Percentiles rank a stretch among this genome's conserved stretches.
phyloP scores from a whole-genome alignment of 2,888 invertebrate species.

The Clepsis dumicolana region DNA sequence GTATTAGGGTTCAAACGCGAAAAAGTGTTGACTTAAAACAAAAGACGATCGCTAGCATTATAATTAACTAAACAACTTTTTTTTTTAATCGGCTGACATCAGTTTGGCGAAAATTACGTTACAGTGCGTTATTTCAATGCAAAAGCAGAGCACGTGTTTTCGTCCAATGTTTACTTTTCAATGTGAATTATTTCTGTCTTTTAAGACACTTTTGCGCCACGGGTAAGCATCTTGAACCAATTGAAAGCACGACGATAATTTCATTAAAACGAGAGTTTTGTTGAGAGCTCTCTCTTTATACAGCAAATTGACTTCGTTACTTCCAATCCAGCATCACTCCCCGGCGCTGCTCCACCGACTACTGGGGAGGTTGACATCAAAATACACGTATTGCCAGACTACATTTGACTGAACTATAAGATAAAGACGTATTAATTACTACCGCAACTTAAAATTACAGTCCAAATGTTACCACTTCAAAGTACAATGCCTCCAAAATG shows the following conservation, averaged over 20 bases:
- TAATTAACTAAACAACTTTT: no score
- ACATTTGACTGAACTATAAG: not conserved
- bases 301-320: slow-evolving; percentile 50
- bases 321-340: slow-evolving; percentile 48
- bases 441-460: not conserved
- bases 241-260: slow-evolving; percentile 53
- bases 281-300: slow-evolving; percentile 38
- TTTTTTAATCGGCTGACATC: no score
- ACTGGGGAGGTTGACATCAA: slow-evolving; percentile 46
- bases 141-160: not conserved
- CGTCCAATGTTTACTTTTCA: slow-evolving; percentile 1
- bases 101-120: no score
- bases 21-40: no score
- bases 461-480: no score
- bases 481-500: no score
- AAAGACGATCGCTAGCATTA: no score
- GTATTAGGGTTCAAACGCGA: no score
- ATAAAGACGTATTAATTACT: no score
- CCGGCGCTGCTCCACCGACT: slow-evolving; percentile 41
- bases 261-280: slow-evolving; percentile 50
- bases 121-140: not conserved
- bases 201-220: slow-evolving; percentile 11
- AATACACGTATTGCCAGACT: not conserved
- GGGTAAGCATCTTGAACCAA: slow-evolving; percentile 39
- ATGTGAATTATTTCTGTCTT: slow-evolving; percentile 20